Conservation (phyloP, 2,888 invertebrate genomes). For the Agriotes lineatus region DNA sequence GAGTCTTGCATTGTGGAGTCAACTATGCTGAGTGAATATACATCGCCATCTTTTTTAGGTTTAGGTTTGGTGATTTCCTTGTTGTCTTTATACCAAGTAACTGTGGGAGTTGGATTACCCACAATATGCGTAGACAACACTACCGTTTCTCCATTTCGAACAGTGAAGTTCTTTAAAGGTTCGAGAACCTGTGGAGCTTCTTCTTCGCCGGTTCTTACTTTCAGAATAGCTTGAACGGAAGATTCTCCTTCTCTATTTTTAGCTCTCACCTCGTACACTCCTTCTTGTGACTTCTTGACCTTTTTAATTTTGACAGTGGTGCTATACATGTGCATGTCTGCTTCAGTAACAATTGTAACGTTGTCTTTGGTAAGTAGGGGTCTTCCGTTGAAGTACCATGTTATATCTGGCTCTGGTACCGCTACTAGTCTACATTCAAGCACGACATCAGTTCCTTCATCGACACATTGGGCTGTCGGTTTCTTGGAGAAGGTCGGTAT, state of each 20-base stretch:
- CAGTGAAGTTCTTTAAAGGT: slow-evolving; percentile 80
- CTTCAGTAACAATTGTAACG: slow-evolving; percentile 81
- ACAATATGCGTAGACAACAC: slow-evolving; percentile 83
- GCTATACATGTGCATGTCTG: slow-evolving; percentile 92
- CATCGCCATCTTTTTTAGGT: slow-evolving; percentile 76
- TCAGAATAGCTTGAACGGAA: slow-evolving; percentile 82
- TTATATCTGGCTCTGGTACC: slow-evolving; percentile 92
- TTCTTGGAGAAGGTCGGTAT: slow-evolving; percentile 94
- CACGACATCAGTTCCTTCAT: slow-evolving; percentile 86
- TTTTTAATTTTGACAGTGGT: slow-evolving; percentile 85
- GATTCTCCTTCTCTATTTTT: slow-evolving; percentile 91
- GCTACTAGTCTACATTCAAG: slow-evolving; percentile 91
- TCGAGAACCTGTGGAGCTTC: slow-evolving; percentile 90
- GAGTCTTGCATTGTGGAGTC: slow-evolving; percentile 80
- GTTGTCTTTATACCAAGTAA: slow-evolving; percentile 86
- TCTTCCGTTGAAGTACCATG: slow-evolving; percentile 86
- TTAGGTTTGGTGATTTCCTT: slow-evolving; percentile 73
- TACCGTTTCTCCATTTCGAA: slow-evolving; percentile 83
- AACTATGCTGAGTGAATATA: slow-evolving; percentile 79
- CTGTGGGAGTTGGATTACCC: slow-evolving; percentile 84
- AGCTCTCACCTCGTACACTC: slow-evolving; percentile 85
- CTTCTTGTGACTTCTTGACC: slow-evolving; percentile 84
- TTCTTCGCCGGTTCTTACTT: slow-evolving; percentile 83
- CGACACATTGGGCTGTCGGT: slow-evolving; percentile 88
- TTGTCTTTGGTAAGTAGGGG: slow-evolving; percentile 79